Base-by-base conservation (phyloP, 64 coral and sea anemone species). In the Dendronephthya gigantea region DNA sequence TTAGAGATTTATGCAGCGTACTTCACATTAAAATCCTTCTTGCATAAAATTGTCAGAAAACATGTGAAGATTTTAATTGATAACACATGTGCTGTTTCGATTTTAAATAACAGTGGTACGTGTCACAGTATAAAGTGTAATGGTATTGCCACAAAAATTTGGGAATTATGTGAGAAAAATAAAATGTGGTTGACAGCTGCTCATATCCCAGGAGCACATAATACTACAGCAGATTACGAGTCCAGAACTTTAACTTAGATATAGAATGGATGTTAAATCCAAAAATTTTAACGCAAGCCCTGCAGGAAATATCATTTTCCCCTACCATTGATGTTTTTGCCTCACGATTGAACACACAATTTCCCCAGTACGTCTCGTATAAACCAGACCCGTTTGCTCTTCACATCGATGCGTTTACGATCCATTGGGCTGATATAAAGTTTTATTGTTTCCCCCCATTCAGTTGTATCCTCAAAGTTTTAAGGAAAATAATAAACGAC, bases 361-460 rank as follows among this genome's bases (percentile, higher is more conserved):
- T 86, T 86, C 28, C 32, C n/a, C 4, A 5, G 69, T 68, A 86
- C 40, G 84, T 68, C 35, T 86, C 84, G 22, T 86, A 86, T 86
- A 66, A 39, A 68, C 52, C 84, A 86, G 84, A 86, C 27, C 52
- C 84, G 19, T 12, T 14, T 62, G 84, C 50, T 16, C 27, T 51
- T 2, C 52, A 65, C 22, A 62, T 85, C 65, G 23, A 85, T 39
- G 49, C 84, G 32, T 85, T 62, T 32, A 34, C 50, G 5, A 85
- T 85, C 35, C 65, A n/a, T 19, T 85, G 51, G 84, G 28, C 84
- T 35, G 37, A 59, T 65, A 35, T 32, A 55, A 3, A 85, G 28
- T 85, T 76, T 85, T 85, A 85, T 39, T 68, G 49, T 19, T 85
- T 62, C 39, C 49, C 52, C 36, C 84, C 84, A 14, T 85, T 85